Evolutionary conservation across 1,140 invertebrate genomes (phyloP).

Genomic region (Meloidogyne floridensis): DNA sequence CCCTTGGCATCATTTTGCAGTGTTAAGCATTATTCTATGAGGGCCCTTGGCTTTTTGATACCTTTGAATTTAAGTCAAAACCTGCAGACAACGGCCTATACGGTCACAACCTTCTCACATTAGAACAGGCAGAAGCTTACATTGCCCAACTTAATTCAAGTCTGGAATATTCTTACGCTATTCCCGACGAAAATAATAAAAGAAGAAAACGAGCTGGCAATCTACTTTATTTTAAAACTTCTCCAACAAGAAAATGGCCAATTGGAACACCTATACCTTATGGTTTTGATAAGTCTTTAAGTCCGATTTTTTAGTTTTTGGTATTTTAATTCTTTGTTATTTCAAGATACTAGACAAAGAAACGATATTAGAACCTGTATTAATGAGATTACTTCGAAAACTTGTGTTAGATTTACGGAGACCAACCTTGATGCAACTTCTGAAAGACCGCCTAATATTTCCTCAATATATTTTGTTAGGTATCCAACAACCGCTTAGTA

Average conservation of each 20-base stretch:
- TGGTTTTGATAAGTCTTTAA: constrained; percentile 30
- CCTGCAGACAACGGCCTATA: constrained; percentile 33
- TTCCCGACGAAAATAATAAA: background rate
- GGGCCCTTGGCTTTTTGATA: no score
- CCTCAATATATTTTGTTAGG: constrained; percentile 15
- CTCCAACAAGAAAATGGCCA: constrained; percentile 25
- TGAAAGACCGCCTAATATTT: background rate
- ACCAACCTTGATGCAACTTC: background rate
- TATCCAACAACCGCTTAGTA: background rate
- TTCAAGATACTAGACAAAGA: constrained; percentile 7
- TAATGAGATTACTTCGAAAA: constrained; percentile 9
- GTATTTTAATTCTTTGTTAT: background rate
- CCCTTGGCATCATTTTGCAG: no score
- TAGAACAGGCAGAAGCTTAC: constrained; percentile 3
- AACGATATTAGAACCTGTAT: constrained; percentile 1
- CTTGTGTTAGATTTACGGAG: constrained; percentile 16
- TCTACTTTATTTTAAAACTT: constrained; percentile 26
- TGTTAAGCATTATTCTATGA: no score
- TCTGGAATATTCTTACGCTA: constrained; percentile 4
- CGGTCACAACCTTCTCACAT: constrained; percentile 19
- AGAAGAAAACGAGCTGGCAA: constrained; percentile 1
- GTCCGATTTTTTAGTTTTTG: background rate
- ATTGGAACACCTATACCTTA: constrained; percentile 29
- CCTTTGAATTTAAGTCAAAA: constrained; percentile 10
- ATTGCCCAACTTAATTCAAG: constrained; percentile 25